Base-by-base conservation (phyloP, 2,888 invertebrate species). In the Tenthredo amoena region DNA sequence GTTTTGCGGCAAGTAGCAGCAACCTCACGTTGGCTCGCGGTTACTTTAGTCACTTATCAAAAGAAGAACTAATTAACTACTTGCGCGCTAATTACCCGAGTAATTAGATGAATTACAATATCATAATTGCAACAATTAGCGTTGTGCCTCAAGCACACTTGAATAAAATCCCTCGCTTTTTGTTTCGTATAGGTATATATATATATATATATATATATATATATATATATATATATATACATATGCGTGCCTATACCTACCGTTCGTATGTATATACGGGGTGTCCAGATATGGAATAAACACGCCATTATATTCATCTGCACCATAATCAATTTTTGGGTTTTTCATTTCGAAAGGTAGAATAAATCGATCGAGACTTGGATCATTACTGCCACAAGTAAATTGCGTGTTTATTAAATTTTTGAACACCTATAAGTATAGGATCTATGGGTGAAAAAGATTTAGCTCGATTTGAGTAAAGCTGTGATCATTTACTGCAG, bases 91-190 rank as follows among this genome's bases (percentile, higher is more conserved):
- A 91, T 91, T 91, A 90, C 89, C 88, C 87, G 88, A 83, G 90
- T 90, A 91, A 91, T 91, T 91, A 91, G 88, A 88, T 88, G 87
- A 89, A 91, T 91, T 91, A 90, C 90, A 90, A 91, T 90, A 89
- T 89, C 89, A 89, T 90, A 91, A 91, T 90, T 90, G 89, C 90
- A 87, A 90, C 90, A 90, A 91, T 91, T 91, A 91, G 87, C 89
- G 88, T 88, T 88, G 88, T 89, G 88, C 86, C 87, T 87, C 87
- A 87, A 88, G 89, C 88, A 87, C 88, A 88, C 88, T 86, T 81
- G 68, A 83, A 83, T 47, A 83, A 71, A 83, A 65, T 65, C 43
- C 83, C 55, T 83, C 83, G 50, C 68, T 31, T 71, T 83, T 83
- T 83, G 43, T 71, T 65, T 47, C 62, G 21, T 81, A 55, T 77